Evolutionary conservation across 1,140 invertebrate species (phyloP).

Genomic region (Drosophila truncata): DNA sequence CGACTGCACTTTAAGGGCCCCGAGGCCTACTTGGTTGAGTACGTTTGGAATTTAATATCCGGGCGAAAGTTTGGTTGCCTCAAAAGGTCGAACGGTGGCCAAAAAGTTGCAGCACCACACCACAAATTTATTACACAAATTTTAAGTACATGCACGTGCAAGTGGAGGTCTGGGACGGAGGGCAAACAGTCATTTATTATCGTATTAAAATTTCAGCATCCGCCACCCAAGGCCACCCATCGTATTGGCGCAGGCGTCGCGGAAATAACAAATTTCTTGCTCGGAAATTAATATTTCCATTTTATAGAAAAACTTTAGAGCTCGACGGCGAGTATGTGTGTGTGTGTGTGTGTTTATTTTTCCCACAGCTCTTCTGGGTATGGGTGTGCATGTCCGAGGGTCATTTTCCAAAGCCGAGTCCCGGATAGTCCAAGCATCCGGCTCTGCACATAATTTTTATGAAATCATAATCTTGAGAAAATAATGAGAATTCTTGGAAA

Average conservation of each 20-base stretch:
- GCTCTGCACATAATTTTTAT: conserved; percentile 66
- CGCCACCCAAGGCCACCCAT: conserved; percentile 10
- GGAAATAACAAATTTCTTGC: conserved; percentile 83
- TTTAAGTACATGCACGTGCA: conserved; percentile 42
- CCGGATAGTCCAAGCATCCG: conserved; percentile 37
- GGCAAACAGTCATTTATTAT: conserved; percentile 69
- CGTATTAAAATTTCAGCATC: conserved; percentile 72
- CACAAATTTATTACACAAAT: conserved; percentile 67
- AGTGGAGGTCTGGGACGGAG: neutral
- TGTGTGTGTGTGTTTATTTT: conserved; percentile 25
- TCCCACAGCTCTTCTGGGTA: conserved; percentile 5
- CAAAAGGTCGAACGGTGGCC: conserved; percentile 47
- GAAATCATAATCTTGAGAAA: conserved; percentile 71
- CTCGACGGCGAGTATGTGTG: conserved; percentile 5
- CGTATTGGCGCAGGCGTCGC: conserved; percentile 61
- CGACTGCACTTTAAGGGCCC: conserved; percentile 26
- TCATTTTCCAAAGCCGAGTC: conserved; percentile 53
- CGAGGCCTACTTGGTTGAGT: conserved; percentile 11
- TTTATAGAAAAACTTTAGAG: conserved; percentile 76
- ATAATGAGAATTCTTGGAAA: conserved; percentile 67
- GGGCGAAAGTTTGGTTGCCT: conserved; percentile 35
- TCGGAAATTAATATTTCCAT: conserved; percentile 83
- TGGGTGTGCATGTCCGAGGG: conserved; percentile 52
- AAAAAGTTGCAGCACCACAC: conserved; percentile 56
- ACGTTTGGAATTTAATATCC: conserved; percentile 56